Base-by-base conservation (phyloP, 92 coral and sea anemone genomes). In the Porites cylindrica region DNA sequence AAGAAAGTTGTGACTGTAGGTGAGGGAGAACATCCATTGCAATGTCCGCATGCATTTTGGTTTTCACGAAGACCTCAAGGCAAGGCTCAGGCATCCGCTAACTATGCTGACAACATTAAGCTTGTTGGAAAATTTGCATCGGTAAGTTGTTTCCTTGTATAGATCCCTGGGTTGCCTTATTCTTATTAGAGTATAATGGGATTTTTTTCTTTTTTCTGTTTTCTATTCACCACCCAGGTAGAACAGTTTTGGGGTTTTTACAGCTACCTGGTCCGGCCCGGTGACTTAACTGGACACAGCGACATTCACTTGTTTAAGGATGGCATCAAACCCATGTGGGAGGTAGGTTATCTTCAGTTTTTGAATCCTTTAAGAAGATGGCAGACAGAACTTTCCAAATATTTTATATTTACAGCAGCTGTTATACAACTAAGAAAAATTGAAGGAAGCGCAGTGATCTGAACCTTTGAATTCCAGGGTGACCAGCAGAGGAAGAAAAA, bases 261-360 rank as follows among this genome's bases (percentile, higher is more conserved):
- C 87, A 94, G 97, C 72, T 97, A 79, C 80, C 90, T 97, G 83
- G 95, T 95, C 66, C 92, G 90, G 59, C 99, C 99, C 23, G 98
- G 98, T 63, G 99, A 97, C 75, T 85, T 97, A 38, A 92, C 98
- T 56, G 99, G 98, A 29, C 99, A 97, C 80, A 93, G 98, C 82
- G 99, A 97, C 71, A 95, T 95, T 91, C 99, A 97, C 82, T 93
- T 97, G 9, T 97, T 97, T 79, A 97, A 97, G 80, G 98, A 95
- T 82, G 99, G 99, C 24, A 97, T 97, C 79, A 97, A 95, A 77
- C 99, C 99, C 56, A 97, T 97, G 96, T 97, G 99, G 99, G 99
- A 97, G 98, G 99, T 94, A 66, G 18, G 89, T 1, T 14, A 10
- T 60, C 32, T 29, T 23, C 7, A 54, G 2, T 54, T 10, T 10